These are phyloP conservation scores for Leptinotarsa lineolata DNA, from an alignment of 1,140 invertebrate species.

Conservation along the genomic window DNA sequence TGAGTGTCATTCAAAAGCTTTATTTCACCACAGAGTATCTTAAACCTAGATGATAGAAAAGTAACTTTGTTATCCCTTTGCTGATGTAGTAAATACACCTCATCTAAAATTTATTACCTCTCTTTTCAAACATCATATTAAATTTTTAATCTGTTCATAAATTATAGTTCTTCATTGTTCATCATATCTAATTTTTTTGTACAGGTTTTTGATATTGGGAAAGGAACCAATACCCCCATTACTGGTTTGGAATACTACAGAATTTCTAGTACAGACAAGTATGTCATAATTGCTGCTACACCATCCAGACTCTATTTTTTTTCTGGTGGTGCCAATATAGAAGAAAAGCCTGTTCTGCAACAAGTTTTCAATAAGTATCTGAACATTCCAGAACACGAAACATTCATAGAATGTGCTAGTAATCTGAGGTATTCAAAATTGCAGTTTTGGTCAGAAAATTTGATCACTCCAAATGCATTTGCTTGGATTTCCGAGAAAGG, in stretches of 20 bases:
- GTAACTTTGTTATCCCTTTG: no score
- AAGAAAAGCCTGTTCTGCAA: slow-evolving; percentile 80
- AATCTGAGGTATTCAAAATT: slow-evolving; percentile 78
- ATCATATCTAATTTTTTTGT: no score
- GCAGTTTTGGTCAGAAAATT: slow-evolving; percentile 76
- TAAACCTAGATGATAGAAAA: no score
- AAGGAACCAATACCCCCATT: slow-evolving; percentile 74
- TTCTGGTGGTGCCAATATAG: slow-evolving; percentile 71
- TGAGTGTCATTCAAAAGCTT: no score
- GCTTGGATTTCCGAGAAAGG: slow-evolving; percentile 83
- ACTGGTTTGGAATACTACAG: slow-evolving; percentile 85
- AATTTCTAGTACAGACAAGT: slow-evolving; percentile 70
- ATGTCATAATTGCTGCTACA: slow-evolving; percentile 83
- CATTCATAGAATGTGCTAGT: slow-evolving; percentile 76
- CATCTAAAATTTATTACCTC: no score
- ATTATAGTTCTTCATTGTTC: no score
- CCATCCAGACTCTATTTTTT: slow-evolving; percentile 85
- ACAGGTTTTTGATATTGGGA: slow-evolving; percentile 85
- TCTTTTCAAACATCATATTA: no score
- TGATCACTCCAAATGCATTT: slow-evolving; percentile 74
- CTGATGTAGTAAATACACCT: no score
- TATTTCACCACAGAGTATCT: no score
- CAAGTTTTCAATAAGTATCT: slow-evolving; percentile 83
- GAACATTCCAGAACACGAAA: slow-evolving; percentile 70
- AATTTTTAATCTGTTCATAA: no score